A percentile compares a stretch with the other conserved stretches of the same genome.
These are phyloP conservation scores for Apodemia hepburni DNA, from an alignment of 2,888 invertebrate species.

Conservation along the genomic window DNA sequence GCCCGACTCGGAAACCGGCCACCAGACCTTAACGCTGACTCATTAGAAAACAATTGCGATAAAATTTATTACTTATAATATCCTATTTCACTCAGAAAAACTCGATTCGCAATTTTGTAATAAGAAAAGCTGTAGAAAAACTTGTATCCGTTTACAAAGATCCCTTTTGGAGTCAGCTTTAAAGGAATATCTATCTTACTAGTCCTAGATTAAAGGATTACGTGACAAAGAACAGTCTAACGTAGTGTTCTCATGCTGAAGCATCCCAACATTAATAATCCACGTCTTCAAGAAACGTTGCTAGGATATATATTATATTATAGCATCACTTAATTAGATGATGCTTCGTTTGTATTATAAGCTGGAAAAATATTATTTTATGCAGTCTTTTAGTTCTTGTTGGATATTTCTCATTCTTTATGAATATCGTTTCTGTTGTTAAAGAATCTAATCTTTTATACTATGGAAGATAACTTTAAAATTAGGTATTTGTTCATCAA, in stretches of 20 bases:
- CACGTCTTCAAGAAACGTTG: conserved; percentile 8
- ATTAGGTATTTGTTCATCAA: no score
- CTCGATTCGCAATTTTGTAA: background rate
- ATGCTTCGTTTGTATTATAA: background rate
- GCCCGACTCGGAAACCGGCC: no score
- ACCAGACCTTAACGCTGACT: no score
- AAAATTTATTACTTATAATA: background rate
- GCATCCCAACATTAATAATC: conserved; percentile 6
- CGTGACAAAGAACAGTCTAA: conserved; percentile 13
- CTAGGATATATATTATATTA: conserved; percentile 4
- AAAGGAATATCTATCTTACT: conserved; percentile 8
- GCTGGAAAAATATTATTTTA: background rate
- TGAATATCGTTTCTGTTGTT: no score
- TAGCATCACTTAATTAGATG: conserved; percentile 4
- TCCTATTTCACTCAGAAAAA: background rate
- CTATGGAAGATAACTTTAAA: no score
- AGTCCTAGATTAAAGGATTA: conserved; percentile 12
- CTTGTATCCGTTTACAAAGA: conserved; percentile 8
- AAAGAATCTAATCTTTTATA: no score
- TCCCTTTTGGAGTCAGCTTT: background rate
- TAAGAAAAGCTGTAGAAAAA: background rate
- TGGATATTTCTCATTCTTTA: background rate
- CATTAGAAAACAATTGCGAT: no score
- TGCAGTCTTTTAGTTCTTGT: background rate
- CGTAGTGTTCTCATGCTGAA: conserved; percentile 13